These are phyloP conservation scores for Phallusia fumigata DNA, from an alignment of 23 tunicate species.

Conservation along the genomic window DNA sequence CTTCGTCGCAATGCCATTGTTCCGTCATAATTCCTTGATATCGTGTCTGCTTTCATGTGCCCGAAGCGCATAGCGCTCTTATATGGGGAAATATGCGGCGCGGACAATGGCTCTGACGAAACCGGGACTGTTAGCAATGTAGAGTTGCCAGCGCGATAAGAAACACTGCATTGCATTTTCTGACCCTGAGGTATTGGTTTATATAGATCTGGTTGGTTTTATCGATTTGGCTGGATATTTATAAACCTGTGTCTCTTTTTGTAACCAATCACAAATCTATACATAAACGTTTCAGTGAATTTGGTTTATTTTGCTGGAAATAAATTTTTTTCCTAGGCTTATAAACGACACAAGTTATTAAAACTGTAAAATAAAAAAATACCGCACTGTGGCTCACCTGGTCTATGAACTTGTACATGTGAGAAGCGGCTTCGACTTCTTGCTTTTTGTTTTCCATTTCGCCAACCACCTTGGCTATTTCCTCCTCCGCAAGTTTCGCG, in stretches of 20 bases:
- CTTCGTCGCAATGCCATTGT: not conserved
- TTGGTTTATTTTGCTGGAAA: no score
- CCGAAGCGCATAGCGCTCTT: not conserved
- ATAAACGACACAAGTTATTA: no score
- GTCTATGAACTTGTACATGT: conserved; percentile 78
- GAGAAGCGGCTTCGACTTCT: conserved; percentile 73
- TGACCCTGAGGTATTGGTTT: not conserved
- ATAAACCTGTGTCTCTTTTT: no score
- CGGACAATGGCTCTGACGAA: not conserved
- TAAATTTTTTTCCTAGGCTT: no score
- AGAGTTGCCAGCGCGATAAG: not conserved
- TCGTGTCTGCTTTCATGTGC: conserved; percentile 2
- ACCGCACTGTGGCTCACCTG: conserved; percentile 38
- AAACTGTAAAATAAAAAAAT: no score
- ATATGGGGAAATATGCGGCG: not conserved
- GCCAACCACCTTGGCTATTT: conserved; percentile 41
- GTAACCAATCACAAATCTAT: no score
- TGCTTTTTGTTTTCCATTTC: conserved; percentile 51
- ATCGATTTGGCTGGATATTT: no score
- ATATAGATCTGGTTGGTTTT: no score
- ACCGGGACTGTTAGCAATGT: not conserved
- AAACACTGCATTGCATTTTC: not conserved
- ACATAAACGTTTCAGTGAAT: no score
- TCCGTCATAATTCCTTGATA: conserved; percentile 10
- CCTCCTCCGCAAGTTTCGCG: conserved; percentile 38